A percentile compares a stretch with the other conserved stretches of the same genome.
Conservation (phyloP, 2,888 invertebrate genomes). For the Drosophila sordidula region DNA sequence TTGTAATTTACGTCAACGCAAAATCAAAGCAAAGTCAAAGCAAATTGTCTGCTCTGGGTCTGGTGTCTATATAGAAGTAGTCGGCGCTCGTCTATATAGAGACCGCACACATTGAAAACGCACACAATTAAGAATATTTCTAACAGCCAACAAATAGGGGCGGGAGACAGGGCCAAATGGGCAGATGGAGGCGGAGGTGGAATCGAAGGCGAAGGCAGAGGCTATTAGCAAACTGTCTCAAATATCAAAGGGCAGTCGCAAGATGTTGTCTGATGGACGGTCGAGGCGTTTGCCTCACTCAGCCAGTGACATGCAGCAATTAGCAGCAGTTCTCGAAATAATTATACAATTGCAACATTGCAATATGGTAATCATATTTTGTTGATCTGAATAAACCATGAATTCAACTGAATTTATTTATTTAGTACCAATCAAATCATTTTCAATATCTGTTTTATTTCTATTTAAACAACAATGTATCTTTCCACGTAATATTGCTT, state of each 20-base stretch:
- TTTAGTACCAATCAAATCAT: not conserved
- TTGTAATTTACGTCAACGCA: slow-evolving; percentile 70
- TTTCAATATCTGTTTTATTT: too few species aligned
- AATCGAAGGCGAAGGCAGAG: slow-evolving; percentile 18
- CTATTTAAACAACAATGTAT: not conserved
- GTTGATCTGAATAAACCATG: not conserved
- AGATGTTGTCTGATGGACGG: slow-evolving; percentile 17
- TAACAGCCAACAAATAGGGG: slow-evolving; percentile 48
- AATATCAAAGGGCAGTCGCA: slow-evolving; percentile 77
- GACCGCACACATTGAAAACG: slow-evolving; percentile 69
- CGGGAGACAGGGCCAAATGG: not conserved
- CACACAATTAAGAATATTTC: slow-evolving; percentile 75
- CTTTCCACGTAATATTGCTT: not conserved
- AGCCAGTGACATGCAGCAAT: slow-evolving; percentile 62
- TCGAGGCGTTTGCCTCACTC: slow-evolving; percentile 10
- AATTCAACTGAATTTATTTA: not conserved
- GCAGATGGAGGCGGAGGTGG: not conserved
- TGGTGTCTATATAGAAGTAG: slow-evolving; percentile 35
- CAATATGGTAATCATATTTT: not conserved
- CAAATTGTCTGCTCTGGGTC: slow-evolving; percentile 56
- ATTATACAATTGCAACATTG: slow-evolving; percentile 24
- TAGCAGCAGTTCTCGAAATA: slow-evolving; percentile 33
- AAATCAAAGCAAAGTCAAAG: slow-evolving; percentile 79
- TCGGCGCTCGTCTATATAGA: not conserved
- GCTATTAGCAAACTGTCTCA: slow-evolving; percentile 82